phyloP scores from a whole-genome alignment of 1,140 invertebrate species.

The Danaus melanippus region DNA sequence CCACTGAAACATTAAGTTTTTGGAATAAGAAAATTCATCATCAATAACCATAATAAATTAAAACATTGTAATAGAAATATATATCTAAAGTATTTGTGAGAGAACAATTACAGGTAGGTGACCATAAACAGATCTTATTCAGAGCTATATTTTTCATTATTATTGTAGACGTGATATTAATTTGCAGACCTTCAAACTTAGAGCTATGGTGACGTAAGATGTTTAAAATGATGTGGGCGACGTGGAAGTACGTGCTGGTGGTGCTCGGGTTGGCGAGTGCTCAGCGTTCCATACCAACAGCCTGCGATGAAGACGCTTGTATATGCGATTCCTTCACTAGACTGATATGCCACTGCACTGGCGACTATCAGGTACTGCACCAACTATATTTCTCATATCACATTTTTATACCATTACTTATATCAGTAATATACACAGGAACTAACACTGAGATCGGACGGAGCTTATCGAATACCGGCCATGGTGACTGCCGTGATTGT shows the following conservation, averaged over 20 bases:
- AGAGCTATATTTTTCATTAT: too few species aligned
- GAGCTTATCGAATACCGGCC: slow-evolving; percentile 68
- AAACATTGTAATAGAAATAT: too few species aligned
- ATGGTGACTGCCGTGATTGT: slow-evolving; percentile 71
- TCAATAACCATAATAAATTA: too few species aligned
- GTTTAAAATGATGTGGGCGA: slow-evolving; percentile 44
- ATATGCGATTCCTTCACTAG: slow-evolving; percentile 73
- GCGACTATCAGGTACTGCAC: slow-evolving; percentile 59
- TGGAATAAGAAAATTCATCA: too few species aligned
- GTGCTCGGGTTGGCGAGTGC: slow-evolving; percentile 38
- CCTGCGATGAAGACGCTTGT: slow-evolving; percentile 73
- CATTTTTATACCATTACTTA: slow-evolving; percentile 17
- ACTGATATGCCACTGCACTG: slow-evolving; percentile 73
- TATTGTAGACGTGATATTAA: too few species aligned
- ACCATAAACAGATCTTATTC: too few species aligned
- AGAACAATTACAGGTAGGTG: too few species aligned
- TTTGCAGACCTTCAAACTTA: too few species aligned
- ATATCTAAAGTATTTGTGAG: too few species aligned
- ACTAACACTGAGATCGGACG: slow-evolving; percentile 73
- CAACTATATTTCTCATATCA: too few species aligned
- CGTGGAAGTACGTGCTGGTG: slow-evolving; percentile 42
- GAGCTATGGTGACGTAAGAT: slow-evolving; percentile 56
- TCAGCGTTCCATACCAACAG: slow-evolving; percentile 54
- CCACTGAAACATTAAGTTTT: too few species aligned
- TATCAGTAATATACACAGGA: slow-evolving; percentile 61